Evolutionary conservation across 2,113 vertebrate genomes (phyloP).

Genomic region (Daubentonia madagascariensis): DNA sequence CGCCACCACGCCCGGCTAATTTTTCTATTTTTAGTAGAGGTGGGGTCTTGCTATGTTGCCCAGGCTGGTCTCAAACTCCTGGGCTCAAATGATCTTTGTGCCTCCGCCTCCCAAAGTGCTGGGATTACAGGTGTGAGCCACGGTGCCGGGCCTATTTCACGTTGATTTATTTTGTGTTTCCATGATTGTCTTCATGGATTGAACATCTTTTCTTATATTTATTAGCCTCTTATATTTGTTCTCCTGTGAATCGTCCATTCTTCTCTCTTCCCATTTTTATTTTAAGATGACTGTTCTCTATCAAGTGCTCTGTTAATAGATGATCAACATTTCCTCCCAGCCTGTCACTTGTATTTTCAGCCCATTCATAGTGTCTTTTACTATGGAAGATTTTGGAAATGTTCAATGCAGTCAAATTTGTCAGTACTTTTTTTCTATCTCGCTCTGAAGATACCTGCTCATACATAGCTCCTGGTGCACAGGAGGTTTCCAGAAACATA

Average conservation of each 20-base stretch:
- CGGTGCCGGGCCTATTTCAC: not conserved
- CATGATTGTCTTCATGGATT: not conserved
- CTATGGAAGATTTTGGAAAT: not conserved
- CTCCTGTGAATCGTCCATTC: not conserved
- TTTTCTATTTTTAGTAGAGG: not conserved
- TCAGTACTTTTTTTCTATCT: not conserved
- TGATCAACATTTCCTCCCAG: not conserved
- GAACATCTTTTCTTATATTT: not conserved
- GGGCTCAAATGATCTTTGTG: no score
- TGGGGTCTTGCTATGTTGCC: no score
- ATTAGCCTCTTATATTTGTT: not conserved
- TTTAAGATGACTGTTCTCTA: not conserved
- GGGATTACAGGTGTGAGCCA: no score
- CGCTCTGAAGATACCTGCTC: not conserved
- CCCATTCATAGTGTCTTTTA: not conserved
- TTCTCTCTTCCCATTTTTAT: not conserved
- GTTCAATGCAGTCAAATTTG: not conserved
- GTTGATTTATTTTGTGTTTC: not conserved
- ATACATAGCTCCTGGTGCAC: not conserved
- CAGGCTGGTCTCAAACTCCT: no score
- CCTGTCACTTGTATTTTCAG: not conserved
- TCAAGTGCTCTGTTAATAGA: not conserved
- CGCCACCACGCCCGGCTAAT: accelerated
- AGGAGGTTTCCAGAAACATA: not conserved
- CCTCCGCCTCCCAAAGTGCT: no score